phyloP scores from a whole-genome alignment of 2,888 invertebrate species.

The Podabrus alpinus region DNA sequence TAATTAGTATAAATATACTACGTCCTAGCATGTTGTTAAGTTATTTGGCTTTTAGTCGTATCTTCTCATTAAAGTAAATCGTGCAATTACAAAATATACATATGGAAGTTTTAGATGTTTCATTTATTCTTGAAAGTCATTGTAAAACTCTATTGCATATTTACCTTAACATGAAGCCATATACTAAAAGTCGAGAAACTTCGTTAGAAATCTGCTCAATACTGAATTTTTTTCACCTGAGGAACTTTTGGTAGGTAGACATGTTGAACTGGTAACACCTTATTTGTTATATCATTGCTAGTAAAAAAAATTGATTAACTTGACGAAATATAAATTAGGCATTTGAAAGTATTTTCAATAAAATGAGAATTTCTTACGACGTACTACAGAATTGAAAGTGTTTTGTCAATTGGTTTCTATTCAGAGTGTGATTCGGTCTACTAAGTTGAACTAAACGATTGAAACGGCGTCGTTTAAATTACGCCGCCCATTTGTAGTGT shows the following conservation, averaged over 20 bases:
- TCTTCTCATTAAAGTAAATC: background rate
- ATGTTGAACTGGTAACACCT: background rate
- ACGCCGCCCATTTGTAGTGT: conserved; percentile 42
- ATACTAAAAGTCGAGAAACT: background rate
- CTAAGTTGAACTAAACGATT: conserved; percentile 22
- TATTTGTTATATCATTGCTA: no score
- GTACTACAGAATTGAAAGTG: background rate
- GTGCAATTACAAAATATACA: background rate
- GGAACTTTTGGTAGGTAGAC: background rate
- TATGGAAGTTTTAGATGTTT: background rate
- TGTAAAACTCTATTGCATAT: background rate
- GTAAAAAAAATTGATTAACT: background rate
- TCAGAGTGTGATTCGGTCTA: conserved; percentile 6
- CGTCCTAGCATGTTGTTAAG: background rate
- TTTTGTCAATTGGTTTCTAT: conserved; percentile 13
- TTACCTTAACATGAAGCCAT: background rate
- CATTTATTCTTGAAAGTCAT: background rate
- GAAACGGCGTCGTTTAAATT: conserved; percentile 30
- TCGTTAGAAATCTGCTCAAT: background rate
- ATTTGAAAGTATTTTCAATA: background rate
- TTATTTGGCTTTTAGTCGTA: background rate
- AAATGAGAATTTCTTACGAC: background rate
- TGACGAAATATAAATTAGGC: background rate
- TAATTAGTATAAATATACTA: background rate
- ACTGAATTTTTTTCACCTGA: background rate